A percentile compares a stretch with the other conserved stretches of the same genome.
Conservation (phyloP, 2,797 vertebrate species). For the Sebastes wilsoni region DNA sequence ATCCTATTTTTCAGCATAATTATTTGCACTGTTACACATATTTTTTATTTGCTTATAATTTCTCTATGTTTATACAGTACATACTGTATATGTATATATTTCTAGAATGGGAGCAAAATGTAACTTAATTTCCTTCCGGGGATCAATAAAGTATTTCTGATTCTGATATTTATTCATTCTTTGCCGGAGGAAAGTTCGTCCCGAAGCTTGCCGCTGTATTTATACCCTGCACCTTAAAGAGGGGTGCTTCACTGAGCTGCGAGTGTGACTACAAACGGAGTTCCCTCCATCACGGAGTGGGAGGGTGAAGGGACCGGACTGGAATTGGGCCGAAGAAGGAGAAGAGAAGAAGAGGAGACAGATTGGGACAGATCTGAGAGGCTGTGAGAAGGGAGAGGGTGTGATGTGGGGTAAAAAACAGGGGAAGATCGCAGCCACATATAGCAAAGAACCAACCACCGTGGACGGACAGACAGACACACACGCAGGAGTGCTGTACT, state of each 20-base stretch:
- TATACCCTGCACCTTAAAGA: not conserved
- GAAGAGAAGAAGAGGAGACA: not conserved
- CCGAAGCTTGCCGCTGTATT: not conserved
- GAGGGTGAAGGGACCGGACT: not conserved
- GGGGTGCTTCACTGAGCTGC: not conserved
- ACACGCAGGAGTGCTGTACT: slow-evolving; percentile 94
- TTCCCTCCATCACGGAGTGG: not conserved
- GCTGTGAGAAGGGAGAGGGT: slow-evolving; percentile 31
- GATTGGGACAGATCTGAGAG: slow-evolving; percentile 45
- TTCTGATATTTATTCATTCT: not conserved
- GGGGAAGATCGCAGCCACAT: slow-evolving; percentile 86
- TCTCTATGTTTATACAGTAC: not conserved
- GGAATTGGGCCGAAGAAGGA: not conserved
- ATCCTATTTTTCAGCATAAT: too few relatives aligned
- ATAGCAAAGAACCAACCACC: slow-evolving; percentile 85
- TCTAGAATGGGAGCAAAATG: not conserved
- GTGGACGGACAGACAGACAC: slow-evolving; percentile 89
- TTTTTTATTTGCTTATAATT: not conserved
- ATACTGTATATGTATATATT: not conserved
- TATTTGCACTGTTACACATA: not conserved
- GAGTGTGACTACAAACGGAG: not conserved
- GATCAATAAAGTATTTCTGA: not conserved
- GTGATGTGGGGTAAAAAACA: slow-evolving; percentile 61
- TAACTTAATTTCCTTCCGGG: not conserved
- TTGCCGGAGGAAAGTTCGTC: not conserved